Evolutionary conservation across 2,797 vertebrate genomes (phyloP), one percentile per base, ranked within the genome.

Genomic region (Oreortyx pictus): DNA sequence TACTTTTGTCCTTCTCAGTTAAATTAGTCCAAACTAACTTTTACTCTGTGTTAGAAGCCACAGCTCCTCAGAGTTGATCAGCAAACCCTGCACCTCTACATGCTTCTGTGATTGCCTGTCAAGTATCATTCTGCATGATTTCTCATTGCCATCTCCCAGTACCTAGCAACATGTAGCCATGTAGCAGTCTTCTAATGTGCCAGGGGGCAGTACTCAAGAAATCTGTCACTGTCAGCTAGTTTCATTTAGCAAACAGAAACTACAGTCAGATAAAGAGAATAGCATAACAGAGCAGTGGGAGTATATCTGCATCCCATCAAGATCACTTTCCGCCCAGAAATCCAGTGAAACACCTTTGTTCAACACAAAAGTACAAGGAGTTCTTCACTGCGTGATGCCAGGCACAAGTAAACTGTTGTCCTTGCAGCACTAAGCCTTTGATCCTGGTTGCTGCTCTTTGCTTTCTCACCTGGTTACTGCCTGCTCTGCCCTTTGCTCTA

Each of bases 31-130:
- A 77, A 64, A 80, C 4, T 68, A 15, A 23, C 39, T 57, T 16
- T 68, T 39, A 46, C 9, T 23, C 29, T n/a, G 16, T 50, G 35
- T 50, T 50, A 23, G 9, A 44, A 47, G 17, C 17, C 12, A 23
- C 3, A 5, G 2, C 66, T 90, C 5, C 0, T 1, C 31, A n/a
- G 6, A 23, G 18, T 35, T 7, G 2, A 5, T 0, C 16, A 49
- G 5, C 49, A 41, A 85, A 57, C 6, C 29, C 31, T 82, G 22
- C 19, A 23, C 3, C 5, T 84, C 14, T 74, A 7, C 18, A 10
- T 87, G 7, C 29, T 81, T 82, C 50, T 13, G 66, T 89, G 11
- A n/a, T 85, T 85, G 25, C 22, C 37, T 72, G 3, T 37, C 19
- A 62, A 18, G 8, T 49, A 39, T 33, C 18, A 11, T 59, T 71